Conservation (phyloP, 2,797 vertebrate species). For the Tadarida brasiliensis region DNA sequence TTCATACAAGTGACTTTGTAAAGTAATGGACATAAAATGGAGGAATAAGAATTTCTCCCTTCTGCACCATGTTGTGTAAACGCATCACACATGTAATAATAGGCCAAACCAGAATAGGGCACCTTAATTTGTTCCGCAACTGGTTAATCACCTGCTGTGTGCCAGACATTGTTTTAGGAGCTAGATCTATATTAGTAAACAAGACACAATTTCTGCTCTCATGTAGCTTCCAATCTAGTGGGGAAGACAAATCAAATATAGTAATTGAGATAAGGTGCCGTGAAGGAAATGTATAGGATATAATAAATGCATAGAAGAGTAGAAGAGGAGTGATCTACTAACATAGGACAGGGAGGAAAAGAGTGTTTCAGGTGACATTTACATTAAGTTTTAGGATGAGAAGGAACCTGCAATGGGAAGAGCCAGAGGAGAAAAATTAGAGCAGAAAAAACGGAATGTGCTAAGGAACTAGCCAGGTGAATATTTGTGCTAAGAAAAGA, state of each 20-base stretch:
- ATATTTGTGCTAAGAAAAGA: background rate
- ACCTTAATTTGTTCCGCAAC: conserved; percentile 42
- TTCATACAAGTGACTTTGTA: conserved; percentile 22
- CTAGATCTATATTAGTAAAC: conserved; percentile 6
- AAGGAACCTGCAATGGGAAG: background rate
- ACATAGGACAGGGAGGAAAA: background rate
- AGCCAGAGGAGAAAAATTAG: background rate
- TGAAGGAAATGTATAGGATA: conserved; percentile 21
- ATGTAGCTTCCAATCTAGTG: background rate
- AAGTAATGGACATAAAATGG: conserved; percentile 24
- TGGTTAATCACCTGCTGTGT: background rate
- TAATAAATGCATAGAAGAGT: conserved; percentile 11
- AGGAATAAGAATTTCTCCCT: conserved; percentile 30
- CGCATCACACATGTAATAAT: background rate
- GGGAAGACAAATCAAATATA: conserved; percentile 22
- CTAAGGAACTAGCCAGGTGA: conserved; percentile 12
- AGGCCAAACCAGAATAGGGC: background rate
- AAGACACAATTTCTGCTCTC: background rate
- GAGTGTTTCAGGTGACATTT: background rate
- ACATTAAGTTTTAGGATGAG: background rate
- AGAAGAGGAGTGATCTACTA: conserved; percentile 4
- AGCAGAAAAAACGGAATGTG: background rate
- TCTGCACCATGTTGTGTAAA: background rate
- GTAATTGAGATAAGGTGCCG: background rate
- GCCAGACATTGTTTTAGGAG: background rate